These are phyloP conservation scores for Rhagologus leucostigma DNA, from an alignment of 2,113 vertebrate species.

Conservation along the genomic window DNA sequence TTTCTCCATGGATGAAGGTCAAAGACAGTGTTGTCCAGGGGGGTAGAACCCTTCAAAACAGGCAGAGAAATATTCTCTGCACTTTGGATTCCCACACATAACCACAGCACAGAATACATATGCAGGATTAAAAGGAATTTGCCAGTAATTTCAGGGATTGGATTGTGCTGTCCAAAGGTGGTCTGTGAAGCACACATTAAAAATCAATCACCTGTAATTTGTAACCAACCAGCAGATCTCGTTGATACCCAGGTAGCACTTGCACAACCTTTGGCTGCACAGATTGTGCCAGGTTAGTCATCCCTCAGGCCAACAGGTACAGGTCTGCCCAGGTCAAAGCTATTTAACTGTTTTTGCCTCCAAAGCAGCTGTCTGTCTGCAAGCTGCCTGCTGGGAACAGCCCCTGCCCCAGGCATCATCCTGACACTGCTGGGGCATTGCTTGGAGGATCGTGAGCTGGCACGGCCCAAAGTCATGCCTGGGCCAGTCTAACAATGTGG, in stretches of 20 bases:
- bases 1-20: no score
- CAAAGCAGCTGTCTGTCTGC: neutral
- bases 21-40: no score
- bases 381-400: neutral
- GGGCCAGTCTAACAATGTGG: neutral
- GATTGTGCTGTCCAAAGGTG: neutral
- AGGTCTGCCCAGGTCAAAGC: neutral
- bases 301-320: neutral
- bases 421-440: neutral
- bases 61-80: no score
- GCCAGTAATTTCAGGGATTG: neutral
- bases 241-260: neutral
- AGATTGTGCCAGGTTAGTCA: neutral
- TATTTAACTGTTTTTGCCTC: neutral
- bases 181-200: neutral
- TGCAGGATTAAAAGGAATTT: neutral
- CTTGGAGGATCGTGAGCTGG: neutral
- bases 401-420: neutral
- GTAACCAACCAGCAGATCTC: neutral
- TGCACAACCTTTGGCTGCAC: neutral
- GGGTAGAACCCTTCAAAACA: no score
- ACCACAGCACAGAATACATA: neutral
- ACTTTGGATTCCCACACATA: no score
- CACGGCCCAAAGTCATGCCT: neutral
- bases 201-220: neutral